Percentiles rank a stretch among this genome's conserved stretches.
These are phyloP conservation scores for Pogonomyrmex californicus DNA, from an alignment of 1,140 invertebrate species.

Conservation along the genomic window DNA sequence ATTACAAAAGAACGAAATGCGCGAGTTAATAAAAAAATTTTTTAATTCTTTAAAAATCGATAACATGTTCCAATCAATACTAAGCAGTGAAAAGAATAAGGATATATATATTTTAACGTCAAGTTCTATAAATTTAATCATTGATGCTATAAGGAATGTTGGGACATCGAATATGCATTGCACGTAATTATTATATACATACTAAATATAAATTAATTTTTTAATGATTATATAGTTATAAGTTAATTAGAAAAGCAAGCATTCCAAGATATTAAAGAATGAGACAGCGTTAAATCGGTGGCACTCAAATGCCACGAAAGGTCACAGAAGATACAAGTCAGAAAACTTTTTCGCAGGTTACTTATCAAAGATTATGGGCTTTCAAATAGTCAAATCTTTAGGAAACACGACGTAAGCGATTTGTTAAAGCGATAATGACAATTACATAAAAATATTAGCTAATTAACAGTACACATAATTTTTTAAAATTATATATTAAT, in stretches of 20 bases:
- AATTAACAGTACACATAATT: not conserved
- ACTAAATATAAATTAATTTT: not conserved
- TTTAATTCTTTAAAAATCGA: constrained; percentile 17
- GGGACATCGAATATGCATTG: not conserved
- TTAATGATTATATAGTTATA: constrained; percentile 14
- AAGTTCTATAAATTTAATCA: not conserved
- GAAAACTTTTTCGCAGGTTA: constrained; percentile 68
- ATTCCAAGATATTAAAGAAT: constrained; percentile 50
- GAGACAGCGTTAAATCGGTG: constrained; percentile 73
- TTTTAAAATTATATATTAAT: constrained; percentile 7
- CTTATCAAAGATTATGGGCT: constrained; percentile 64
- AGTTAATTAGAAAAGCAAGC: constrained; percentile 37
- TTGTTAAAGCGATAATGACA: constrained; percentile 64
- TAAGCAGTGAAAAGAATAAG: not conserved
- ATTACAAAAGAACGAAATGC: not conserved
- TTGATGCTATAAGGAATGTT: not conserved
- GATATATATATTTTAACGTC: not conserved
- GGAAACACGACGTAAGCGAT: constrained; percentile 76
- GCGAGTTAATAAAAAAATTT: constrained; percentile 44
- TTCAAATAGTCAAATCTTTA: constrained; percentile 69
- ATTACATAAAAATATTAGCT: not conserved
- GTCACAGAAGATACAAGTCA: constrained; percentile 83
- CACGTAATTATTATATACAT: not conserved
- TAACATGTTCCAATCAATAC: not conserved
- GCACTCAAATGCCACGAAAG: constrained; percentile 84